These are phyloP conservation scores for Caranx melampygus DNA, from an alignment of 2,113 vertebrate genomes.

Conservation along the genomic window DNA sequence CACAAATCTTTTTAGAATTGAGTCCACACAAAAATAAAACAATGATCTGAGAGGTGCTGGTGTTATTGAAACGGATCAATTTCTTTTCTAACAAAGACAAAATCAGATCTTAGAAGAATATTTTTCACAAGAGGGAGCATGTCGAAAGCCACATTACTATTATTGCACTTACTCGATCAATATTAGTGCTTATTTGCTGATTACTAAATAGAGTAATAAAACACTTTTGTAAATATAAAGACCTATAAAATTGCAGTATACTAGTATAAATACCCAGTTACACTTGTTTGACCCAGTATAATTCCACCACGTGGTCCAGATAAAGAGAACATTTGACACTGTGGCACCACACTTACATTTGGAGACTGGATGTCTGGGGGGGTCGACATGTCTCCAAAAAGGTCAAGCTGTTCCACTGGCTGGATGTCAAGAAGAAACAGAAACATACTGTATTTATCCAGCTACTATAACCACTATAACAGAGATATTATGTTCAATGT, in stretches of 20 bases:
- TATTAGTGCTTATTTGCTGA: not conserved
- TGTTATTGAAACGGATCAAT: constrained; percentile 19
- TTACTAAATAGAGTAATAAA: not conserved
- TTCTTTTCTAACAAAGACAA: not conserved
- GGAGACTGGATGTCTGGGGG: constrained; percentile 91
- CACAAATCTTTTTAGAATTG: constrained; percentile 47
- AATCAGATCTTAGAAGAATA: not conserved
- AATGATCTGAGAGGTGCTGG: constrained; percentile 32
- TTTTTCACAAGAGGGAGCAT: not conserved
- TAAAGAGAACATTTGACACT: constrained; percentile 19
- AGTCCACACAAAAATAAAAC: constrained; percentile 46
- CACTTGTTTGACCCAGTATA: not conserved
- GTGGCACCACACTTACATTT: constrained; percentile 86
- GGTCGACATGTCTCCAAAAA: constrained; percentile 98
- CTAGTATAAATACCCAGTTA: not conserved
- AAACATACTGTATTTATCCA: constrained; percentile 40
- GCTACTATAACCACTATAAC: not conserved
- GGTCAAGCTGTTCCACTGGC: constrained; percentile 91
- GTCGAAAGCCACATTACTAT: not conserved
- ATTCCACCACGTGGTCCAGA: constrained; percentile 24
- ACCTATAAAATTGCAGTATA: not conserved
- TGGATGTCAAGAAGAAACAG: constrained; percentile 73
- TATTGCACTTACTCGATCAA: not conserved
- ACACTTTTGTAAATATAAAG: not conserved
- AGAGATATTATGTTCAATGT: not conserved